These are phyloP conservation scores for Eupithecia tripunctaria DNA, from an alignment of 2,888 invertebrate genomes.

Conservation along the genomic window DNA sequence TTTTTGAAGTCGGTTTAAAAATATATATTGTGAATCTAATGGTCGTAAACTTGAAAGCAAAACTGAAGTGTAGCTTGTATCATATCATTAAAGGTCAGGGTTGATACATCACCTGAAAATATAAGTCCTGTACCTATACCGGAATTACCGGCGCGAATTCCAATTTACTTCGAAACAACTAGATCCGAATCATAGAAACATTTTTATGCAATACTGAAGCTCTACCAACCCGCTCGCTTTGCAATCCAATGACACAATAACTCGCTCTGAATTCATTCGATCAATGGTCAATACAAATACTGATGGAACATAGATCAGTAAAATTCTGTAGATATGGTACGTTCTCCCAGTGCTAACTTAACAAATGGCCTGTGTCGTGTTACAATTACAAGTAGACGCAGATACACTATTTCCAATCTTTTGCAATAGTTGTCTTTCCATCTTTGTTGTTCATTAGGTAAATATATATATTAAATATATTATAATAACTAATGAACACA, in stretches of 20 bases:
- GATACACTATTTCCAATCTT: too few species aligned
- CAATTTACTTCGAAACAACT: slow-evolving; percentile 18
- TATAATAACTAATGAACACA: too few species aligned
- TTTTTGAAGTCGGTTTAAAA: too few species aligned
- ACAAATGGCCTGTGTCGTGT: too few species aligned
- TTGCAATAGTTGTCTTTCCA: too few species aligned
- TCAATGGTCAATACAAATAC: slow-evolving; percentile 68
- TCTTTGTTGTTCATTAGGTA: too few species aligned
- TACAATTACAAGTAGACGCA: too few species aligned
- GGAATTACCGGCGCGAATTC: background rate
- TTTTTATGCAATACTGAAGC: slow-evolving; percentile 13
- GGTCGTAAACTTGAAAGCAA: background rate
- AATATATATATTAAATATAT: too few species aligned
- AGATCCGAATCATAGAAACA: slow-evolving; percentile 7
- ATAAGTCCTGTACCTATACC: background rate
- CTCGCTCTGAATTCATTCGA: slow-evolving; percentile 60
- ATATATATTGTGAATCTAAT: too few species aligned
- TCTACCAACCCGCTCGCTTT: slow-evolving; percentile 20
- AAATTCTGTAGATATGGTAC: too few species aligned
- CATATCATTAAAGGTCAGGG: background rate
- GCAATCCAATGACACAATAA: slow-evolving; percentile 38
- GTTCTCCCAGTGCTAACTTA: too few species aligned
- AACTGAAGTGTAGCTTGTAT: background rate
- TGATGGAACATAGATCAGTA: too few species aligned
- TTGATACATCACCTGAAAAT: background rate